phyloP scores from a whole-genome alignment of 2,797 vertebrate genomes.

The Chrosomus eos region DNA sequence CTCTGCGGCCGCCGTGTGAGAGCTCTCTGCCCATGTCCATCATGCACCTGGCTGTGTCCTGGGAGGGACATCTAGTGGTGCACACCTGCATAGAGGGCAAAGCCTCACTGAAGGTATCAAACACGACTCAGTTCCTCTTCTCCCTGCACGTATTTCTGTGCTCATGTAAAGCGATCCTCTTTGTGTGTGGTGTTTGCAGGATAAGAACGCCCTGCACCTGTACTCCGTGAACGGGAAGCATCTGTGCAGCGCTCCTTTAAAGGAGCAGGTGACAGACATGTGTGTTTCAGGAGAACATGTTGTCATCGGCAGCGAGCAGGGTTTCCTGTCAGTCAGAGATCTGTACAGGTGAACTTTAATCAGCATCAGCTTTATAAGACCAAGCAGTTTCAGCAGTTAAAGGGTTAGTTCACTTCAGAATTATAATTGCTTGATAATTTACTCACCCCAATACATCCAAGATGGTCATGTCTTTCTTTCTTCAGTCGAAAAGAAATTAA shows the following conservation, averaged over 20 bases:
- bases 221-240: conserved; percentile 95
- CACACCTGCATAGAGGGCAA: conserved; percentile 92
- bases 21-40: conserved; percentile 87
- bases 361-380: background rate
- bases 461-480: too few species aligned
- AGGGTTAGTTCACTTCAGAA: too few species aligned
- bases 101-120: conserved; percentile 88
- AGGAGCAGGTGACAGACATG: conserved; percentile 93
- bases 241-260: conserved; percentile 85
- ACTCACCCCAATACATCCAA: too few species aligned
- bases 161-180: background rate
- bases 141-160: background rate
- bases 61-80: conserved; percentile 92
- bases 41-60: conserved; percentile 90
- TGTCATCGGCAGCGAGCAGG: conserved; percentile 90
- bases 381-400: background rate
- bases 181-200: conserved; percentile 73
- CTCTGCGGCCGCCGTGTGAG: conserved; percentile 88
- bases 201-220: conserved; percentile 92
- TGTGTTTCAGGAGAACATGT: conserved; percentile 90
- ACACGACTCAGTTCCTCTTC: background rate
- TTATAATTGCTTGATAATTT: too few species aligned
- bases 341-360: conserved; percentile 83
- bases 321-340: conserved; percentile 91
- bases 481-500: too few species aligned